Evolutionary conservation across 2,888 invertebrate genomes (phyloP), one percentile per base, ranked within the genome.

Genomic region (Apoderus coryli): DNA sequence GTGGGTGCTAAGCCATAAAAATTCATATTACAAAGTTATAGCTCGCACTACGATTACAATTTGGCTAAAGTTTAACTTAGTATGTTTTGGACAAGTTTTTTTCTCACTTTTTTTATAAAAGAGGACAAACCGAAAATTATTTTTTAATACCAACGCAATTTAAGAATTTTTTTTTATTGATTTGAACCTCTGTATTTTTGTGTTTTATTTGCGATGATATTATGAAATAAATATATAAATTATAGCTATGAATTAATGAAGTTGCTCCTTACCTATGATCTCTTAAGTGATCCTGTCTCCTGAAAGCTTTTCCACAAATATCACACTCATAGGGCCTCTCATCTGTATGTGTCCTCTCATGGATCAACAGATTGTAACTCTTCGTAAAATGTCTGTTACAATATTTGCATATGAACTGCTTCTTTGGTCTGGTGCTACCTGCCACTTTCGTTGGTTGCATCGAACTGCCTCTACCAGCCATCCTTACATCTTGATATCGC

Each of bases 351-450:
- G 93, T 96, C 49, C 92, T 69, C 57, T 93, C 95, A 58, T 96
- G 95, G 46, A 96, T 96, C 49, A 95, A 69, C 46, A 96, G 68
- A 59, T 96, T 96, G 68, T 96, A 96, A 27, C 90, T 89, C 60
- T 96, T 96, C 41, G 93, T 95, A 63, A 96, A 96, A 54, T 93
- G 89, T 19, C 95, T 73, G 54, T 86, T 81, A 65, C 96, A 96
- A 61, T 82, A 95, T 62, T 90, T 88, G 70, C 95, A 96, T 52
- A 96, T 93, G 63, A 92, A 95, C 61, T 95, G 77, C 45, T 77
- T 77, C 56, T 77, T 77, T 26, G 77, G 77, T 39, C 77, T 63
- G 3, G 52, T 52, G 33, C 63, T 61, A 2, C 47, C 47, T 2
- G 36, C 38, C 12, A 40, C 22, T 13, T 41, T 40, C 4, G 25